Base-by-base conservation (phyloP, 2,113 vertebrate genomes). In the Suricata suricatta region DNA sequence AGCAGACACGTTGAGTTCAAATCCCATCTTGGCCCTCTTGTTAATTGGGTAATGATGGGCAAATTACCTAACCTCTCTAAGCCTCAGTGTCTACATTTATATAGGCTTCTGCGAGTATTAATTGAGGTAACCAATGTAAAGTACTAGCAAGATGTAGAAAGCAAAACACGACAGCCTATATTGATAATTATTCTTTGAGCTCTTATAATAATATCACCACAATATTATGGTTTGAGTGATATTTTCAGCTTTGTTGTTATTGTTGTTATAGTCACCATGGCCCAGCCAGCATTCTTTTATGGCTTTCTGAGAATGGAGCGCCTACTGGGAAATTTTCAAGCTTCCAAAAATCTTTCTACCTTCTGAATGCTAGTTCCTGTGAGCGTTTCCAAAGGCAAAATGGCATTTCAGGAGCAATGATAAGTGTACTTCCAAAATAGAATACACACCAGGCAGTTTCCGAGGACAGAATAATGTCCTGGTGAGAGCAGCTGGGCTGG, bases 361-460 rank as follows among this genome's bases (percentile, higher is more conserved):
- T 92, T 96, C 77, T 95, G 77, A 96, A 95, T 96, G 17, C 71
- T 95, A 91, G 71, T 88, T 97, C 71, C 33, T 77, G 15, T 94
- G 83, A 97, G 69, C 19, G 15, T 95, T 96, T 96, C 89, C 71
- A 95, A 97, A 96, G 92, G 72, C 86, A 93, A 96, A 97, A 95
- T 96, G 77, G 44, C 89, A 96, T 92, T 97, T 96, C 66, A 95
- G 92, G 29, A 96, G 60, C 71, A 96, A 93, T 94, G 93, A 88
- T 95, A 96, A 97, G 77, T 96, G 17, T 93, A 96, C n/a, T 83
- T 96, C 72, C 88, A 96, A 97, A 97, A 96, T 95, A 96, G 92
- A 95, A 93, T 66, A 85, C 85, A 91, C 66, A 82, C 44, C 44
- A 93, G 76, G 92, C 50, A 94, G 92, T 97, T 98, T 94, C 81